phyloP scores from a whole-genome alignment of 2,888 invertebrate species.

The Trachelus stipa region DNA sequence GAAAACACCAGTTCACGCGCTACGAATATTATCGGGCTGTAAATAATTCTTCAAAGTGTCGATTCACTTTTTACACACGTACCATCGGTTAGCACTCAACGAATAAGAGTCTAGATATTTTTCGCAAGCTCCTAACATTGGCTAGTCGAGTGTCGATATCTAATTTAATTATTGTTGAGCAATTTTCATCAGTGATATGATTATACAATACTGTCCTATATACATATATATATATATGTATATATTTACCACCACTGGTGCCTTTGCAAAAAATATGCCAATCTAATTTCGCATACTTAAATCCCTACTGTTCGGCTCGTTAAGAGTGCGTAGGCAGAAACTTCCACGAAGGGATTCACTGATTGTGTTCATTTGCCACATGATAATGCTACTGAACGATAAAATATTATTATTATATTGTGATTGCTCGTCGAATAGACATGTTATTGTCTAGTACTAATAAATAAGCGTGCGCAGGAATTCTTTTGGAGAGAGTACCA shows the following conservation, averaged over 20 bases:
- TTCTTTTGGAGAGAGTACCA: neutral
- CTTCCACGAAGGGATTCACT: neutral
- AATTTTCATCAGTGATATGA: neutral
- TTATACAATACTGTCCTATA: neutral
- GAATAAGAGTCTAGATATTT: neutral
- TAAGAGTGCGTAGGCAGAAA: neutral
- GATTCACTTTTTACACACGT: neutral
- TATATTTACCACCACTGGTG: neutral
- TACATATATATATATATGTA: neutral
- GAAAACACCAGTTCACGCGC: neutral
- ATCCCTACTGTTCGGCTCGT: neutral
- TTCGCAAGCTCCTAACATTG: neutral
- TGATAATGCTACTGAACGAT: neutral
- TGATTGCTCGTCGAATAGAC: neutral
- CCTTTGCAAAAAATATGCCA: neutral
- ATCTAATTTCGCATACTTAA: neutral
- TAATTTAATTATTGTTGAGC: neutral
- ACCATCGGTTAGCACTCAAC: neutral
- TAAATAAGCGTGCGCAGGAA: neutral
- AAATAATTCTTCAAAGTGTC: neutral
- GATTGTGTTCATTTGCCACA: neutral
- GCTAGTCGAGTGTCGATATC: neutral
- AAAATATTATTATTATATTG: neutral
- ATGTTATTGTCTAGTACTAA: conserved; percentile 1
- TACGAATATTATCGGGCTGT: neutral